Evolutionary conservation across 2,113 vertebrate genomes (phyloP).

Genomic region (Carlito syrichta): DNA sequence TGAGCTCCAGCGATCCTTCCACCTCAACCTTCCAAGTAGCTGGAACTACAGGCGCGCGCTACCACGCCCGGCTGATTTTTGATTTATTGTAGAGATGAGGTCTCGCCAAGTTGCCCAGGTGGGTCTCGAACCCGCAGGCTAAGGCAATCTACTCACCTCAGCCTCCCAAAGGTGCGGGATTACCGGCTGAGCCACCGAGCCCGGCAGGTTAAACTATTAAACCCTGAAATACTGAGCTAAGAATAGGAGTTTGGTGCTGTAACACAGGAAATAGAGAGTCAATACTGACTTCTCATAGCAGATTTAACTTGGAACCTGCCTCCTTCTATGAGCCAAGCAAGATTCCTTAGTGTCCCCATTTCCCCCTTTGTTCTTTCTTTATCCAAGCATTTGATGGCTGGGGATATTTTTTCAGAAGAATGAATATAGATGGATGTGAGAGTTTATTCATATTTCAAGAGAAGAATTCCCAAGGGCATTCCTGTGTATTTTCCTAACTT

Average conservation of each 20-base stretch:
- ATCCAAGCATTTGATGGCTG: neutral
- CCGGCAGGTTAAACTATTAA: neutral
- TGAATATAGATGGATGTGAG: neutral
- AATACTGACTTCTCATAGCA: no score
- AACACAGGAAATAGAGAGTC: no score
- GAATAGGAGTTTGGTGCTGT: neutral
- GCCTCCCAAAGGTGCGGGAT: no score
- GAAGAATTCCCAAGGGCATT: neutral
- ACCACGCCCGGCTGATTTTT: no score
- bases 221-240: neutral
- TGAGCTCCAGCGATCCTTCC: no score
- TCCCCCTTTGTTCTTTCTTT: neutral
- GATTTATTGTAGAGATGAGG: no score
- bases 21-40: no score
- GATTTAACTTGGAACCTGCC: neutral
- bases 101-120: no score
- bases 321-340: neutral
- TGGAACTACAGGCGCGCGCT: no score
- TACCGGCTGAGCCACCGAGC: no score
- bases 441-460: neutral
- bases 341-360: neutral
- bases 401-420: neutral
- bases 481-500: neutral
- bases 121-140: no score
- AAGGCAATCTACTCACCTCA: no score